Percentiles rank a stretch among this genome's conserved stretches.
Conservation (phyloP, 1,140 invertebrate genomes). For the Bombus fervidus region DNA sequence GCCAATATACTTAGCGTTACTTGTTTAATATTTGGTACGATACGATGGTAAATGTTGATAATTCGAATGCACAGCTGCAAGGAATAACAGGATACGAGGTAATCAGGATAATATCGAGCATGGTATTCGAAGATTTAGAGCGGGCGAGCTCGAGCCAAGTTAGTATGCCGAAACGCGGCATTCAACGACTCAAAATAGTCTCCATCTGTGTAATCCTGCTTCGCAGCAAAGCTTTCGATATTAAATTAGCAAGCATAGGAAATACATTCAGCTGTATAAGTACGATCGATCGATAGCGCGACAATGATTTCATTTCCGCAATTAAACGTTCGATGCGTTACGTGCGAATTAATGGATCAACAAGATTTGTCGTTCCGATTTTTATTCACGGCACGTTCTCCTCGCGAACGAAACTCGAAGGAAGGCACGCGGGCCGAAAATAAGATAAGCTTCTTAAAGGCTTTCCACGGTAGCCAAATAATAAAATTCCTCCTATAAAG, state of each 20-base stretch:
- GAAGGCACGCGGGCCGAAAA: background rate
- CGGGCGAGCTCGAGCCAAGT: background rate
- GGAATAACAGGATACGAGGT: background rate
- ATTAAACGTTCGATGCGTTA: background rate
- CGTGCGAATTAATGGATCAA: background rate
- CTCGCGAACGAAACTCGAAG: too few species aligned
- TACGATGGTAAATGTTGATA: background rate
- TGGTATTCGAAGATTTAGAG: background rate
- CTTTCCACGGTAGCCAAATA: background rate
- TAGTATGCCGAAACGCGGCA: constrained; percentile 8
- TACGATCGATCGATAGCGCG: constrained; percentile 30
- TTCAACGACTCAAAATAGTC: constrained; percentile 34
- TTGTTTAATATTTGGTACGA: too few species aligned
- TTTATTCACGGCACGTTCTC: background rate
- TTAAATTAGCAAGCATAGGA: constrained; percentile 25
- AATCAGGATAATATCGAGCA: constrained; percentile 3
- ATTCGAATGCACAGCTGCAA: background rate
- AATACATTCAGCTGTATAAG: background rate
- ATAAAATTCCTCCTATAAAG: background rate
- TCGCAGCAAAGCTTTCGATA: constrained; percentile 40
- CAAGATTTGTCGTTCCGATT: background rate
- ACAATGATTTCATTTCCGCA: constrained; percentile 21
- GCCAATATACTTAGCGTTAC: too few species aligned
- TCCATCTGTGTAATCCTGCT: too few species aligned
- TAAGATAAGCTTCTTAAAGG: background rate